A percentile compares a stretch with the other conserved stretches of the same genome.
Evolutionary conservation across 2,888 invertebrate species (phyloP).

Genomic region (Spilosoma lubricipeda): DNA sequence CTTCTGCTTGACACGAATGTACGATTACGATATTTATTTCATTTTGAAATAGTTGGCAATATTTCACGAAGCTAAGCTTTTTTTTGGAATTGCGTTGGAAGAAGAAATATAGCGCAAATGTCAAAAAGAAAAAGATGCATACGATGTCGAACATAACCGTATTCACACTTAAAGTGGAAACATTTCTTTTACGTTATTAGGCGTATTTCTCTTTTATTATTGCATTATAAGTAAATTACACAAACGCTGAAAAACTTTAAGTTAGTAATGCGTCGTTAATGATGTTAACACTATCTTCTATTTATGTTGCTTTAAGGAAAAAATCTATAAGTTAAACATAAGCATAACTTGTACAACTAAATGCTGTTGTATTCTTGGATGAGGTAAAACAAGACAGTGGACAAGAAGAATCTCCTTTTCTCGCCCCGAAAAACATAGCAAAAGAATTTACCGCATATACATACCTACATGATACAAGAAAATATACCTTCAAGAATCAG

Average conservation of each 20-base stretch:
- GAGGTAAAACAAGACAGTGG: no score
- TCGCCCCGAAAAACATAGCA: no score
- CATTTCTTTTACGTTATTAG: background rate
- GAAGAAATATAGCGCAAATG: constrained; percentile 1
- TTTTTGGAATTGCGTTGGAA: constrained; percentile 29
- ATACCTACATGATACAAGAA: background rate
- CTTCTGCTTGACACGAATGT: constrained; percentile 33
- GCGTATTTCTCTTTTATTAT: background rate
- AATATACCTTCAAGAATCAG: background rate
- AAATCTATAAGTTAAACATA: background rate
- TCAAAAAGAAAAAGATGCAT: background rate
- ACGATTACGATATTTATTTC: constrained; percentile 41
- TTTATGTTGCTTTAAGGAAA: background rate
- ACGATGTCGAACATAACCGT: background rate
- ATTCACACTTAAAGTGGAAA: background rate
- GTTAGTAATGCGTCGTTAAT: background rate
- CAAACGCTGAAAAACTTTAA: background rate
- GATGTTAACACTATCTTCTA: background rate
- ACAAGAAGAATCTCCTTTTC: background rate
- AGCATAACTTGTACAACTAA: background rate
- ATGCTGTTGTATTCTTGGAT: background rate
- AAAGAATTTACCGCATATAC: no score
- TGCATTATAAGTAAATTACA: background rate
- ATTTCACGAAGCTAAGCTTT: constrained; percentile 23
- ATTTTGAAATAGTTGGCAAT: constrained; percentile 31